phyloP scores from a whole-genome alignment of 2,888 invertebrate species.

The Ophion obscuratus region DNA sequence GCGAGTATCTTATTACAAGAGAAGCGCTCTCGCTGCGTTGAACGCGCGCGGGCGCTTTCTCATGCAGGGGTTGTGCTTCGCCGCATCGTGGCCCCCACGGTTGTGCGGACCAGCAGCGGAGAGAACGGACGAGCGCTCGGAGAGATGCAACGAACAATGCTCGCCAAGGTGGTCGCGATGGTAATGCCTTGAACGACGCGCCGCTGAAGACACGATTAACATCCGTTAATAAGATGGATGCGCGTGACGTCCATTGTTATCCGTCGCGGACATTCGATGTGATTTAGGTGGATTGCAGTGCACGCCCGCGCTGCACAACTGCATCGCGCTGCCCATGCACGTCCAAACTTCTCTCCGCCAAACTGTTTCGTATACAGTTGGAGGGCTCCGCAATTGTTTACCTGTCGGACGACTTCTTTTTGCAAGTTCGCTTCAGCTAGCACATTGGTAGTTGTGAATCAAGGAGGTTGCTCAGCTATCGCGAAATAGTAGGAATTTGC shows the following conservation, averaged over 20 bases:
- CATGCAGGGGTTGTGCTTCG: conserved; percentile 68
- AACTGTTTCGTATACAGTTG: too few species aligned
- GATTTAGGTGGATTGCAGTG: conserved; percentile 74
- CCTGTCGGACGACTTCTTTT: too few species aligned
- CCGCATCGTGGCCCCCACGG: conserved; percentile 43
- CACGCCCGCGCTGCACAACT: conserved; percentile 3
- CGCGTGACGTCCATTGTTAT: conserved; percentile 81
- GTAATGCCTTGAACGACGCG: conserved; percentile 81
- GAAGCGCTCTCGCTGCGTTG: conserved; percentile 50
- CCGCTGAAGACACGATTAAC: conserved; percentile 84
- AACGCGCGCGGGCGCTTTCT: conserved; percentile 72
- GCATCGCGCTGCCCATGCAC: neutral
- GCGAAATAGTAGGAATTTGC: too few species aligned
- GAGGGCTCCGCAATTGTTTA: too few species aligned
- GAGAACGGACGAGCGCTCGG: conserved; percentile 40
- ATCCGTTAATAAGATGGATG: conserved; percentile 84
- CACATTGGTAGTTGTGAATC: too few species aligned
- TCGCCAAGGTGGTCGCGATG: conserved; percentile 82
- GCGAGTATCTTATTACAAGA: conserved; percentile 84
- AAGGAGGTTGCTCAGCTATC: too few species aligned
- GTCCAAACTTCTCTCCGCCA: too few species aligned
- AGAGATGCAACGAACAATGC: conserved; percentile 79
- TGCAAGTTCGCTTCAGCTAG: too few species aligned
- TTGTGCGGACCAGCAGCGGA: conserved; percentile 65
- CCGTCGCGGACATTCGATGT: conserved; percentile 76